phyloP scores from a whole-genome alignment of 2,888 invertebrate genomes.

The Euplexia lucipara region DNA sequence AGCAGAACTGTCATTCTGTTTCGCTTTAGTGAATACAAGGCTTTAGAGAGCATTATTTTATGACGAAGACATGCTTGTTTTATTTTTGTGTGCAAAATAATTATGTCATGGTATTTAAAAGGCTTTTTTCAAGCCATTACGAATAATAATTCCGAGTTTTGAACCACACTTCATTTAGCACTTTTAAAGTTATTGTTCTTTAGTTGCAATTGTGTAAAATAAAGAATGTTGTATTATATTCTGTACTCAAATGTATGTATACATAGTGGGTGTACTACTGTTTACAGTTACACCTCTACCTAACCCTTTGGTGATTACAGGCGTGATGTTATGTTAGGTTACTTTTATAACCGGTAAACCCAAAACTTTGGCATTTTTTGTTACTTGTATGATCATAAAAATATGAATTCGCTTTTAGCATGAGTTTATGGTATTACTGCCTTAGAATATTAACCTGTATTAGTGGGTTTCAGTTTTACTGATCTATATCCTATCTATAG shows the following conservation, averaged over 20 bases:
- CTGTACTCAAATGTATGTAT: too few species aligned
- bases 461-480: neutral
- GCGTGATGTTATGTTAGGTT: too few species aligned
- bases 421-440: neutral
- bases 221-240: too few species aligned
- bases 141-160: neutral
- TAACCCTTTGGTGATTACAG: too few species aligned
- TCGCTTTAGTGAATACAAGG: slow-evolving; percentile 39
- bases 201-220: too few species aligned
- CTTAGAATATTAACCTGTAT: neutral
- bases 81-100: slow-evolving; percentile 21
- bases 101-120: neutral
- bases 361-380: too few species aligned
- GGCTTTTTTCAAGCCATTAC: neutral
- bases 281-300: too few species aligned
- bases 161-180: neutral
- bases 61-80: slow-evolving; percentile 29
- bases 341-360: too few species aligned
- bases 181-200: too few species aligned
- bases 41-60: slow-evolving; percentile 48
- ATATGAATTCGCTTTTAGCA: too few species aligned
- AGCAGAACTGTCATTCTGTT: slow-evolving; percentile 36
- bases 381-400: too few species aligned
- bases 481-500: neutral
- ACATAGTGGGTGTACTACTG: too few species aligned